phyloP scores from a whole-genome alignment of 2,797 vertebrate species.

The Myotis pilosus region DNA sequence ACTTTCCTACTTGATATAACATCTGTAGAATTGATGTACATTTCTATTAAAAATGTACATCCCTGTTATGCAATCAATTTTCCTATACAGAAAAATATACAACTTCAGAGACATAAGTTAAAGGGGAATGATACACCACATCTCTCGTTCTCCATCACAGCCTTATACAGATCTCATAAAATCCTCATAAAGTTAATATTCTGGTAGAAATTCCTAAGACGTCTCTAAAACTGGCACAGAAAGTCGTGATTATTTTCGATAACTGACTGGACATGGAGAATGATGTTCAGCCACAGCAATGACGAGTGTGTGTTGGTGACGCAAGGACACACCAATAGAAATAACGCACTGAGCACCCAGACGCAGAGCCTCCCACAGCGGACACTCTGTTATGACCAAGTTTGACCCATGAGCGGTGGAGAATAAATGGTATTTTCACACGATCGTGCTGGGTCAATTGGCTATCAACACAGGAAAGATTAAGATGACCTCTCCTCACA shows the following conservation, averaged over 20 bases:
- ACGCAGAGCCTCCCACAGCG: background rate
- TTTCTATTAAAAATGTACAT: background rate
- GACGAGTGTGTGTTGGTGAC: background rate
- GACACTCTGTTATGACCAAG: background rate
- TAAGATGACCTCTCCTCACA: background rate
- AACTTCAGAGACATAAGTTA: background rate
- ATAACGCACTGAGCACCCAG: background rate
- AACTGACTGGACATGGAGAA: rapidly evolving
- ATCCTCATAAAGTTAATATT: background rate
- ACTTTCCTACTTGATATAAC: too few relatives aligned
- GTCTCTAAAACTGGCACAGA: background rate
- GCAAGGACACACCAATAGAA: background rate
- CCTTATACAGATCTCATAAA: background rate
- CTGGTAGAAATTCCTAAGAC: background rate
- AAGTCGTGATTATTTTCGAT: background rate
- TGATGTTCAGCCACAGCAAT: background rate
- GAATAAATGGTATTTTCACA: background rate
- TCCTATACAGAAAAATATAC: background rate
- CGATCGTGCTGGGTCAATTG: background rate
- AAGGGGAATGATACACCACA: background rate
- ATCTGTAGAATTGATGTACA: background rate
- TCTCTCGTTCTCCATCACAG: background rate
- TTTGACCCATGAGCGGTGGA: too few relatives aligned
- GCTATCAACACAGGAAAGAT: background rate
- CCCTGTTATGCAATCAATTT: background rate